Evolutionary conservation across 2,888 invertebrate species (phyloP), one percentile per base, ranked within the genome.

Genomic region (Tethea ocularis): DNA sequence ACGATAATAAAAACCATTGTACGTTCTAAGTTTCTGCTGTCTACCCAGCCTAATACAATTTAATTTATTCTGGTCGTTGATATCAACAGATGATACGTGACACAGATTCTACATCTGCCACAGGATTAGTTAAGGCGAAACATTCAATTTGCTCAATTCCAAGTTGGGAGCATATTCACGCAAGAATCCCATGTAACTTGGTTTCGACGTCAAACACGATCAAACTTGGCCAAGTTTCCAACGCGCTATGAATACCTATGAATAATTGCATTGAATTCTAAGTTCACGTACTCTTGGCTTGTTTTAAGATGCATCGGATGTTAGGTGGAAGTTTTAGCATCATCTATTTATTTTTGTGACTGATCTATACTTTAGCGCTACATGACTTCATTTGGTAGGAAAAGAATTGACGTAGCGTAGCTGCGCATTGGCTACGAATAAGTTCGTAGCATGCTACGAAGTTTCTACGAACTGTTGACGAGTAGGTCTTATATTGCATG

Each of bases 131-230:
- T 57, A 55, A 46, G 29, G 41, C 60, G 64, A 63, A 66, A 65
- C 61, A 61, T 63, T 63, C 63, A 61, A 63, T 63, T 62, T 56
- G 52, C 58, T 54, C 36, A 36, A 46, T 36, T 17, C 23, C 52
- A 60, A 65, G 57, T 62, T 60, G 54, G 3, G 57, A 52, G 53
- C 33, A 56, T 56, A 60, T 57, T 57, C 56, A 51, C 61, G 33
- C 33, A 60, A 65, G 60, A 60, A 61, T 63, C 57, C 54, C 7
- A 57, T 55, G n/a, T 15, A 59, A 59, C 64, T 64, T 59, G 61
- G 63, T 64, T 68, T 67, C 72, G 33, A 20, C 74, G 71, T 75
- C 75, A 74, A 76, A 77, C 71, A 69, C 65, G 72, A 74, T 74
- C 72, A 74, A 78, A 77, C 72, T 78, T 70, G 20, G 61, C 58